phyloP scores from a whole-genome alignment of 1,140 invertebrate species.

The Aphis craccivora region DNA sequence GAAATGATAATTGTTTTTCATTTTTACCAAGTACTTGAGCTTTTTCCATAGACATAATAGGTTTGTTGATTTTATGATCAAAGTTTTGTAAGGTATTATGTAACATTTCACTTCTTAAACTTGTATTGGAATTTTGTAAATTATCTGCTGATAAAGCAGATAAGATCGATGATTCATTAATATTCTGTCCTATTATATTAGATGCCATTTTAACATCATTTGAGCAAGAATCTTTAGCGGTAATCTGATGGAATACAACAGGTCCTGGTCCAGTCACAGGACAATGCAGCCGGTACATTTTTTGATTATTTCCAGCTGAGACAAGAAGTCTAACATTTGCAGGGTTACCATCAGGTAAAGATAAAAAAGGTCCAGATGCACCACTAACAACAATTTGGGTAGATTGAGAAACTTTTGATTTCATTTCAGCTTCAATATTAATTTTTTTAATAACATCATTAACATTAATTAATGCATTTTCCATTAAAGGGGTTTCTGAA shows the following conservation, averaged over 20 bases:
- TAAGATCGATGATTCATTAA: constrained; percentile 24
- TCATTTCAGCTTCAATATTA: constrained; percentile 56
- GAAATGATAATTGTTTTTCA: constrained; percentile 34
- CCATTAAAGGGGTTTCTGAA: constrained; percentile 60
- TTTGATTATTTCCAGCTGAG: constrained; percentile 26
- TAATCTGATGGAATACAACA: constrained; percentile 48
- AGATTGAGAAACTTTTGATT: constrained; percentile 58
- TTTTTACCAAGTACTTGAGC: constrained; percentile 20
- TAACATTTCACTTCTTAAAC: constrained; percentile 32
- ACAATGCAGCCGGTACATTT: constrained; percentile 44
- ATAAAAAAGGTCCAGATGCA: constrained; percentile 53
- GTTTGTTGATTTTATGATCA: constrained; percentile 39
- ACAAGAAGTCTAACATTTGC: constrained; percentile 55
- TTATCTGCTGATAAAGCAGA: constrained; percentile 9
- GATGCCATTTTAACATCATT: constrained; percentile 39
- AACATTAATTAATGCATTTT: constrained; percentile 59
- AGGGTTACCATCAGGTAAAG: constrained; percentile 42
- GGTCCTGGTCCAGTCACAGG: constrained; percentile 37
- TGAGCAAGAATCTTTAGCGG: constrained; percentile 40
- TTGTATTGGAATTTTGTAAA: constrained; percentile 11
- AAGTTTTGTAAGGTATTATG: constrained; percentile 32
- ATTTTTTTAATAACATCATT: constrained; percentile 58
- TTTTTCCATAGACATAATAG: constrained; percentile 31
- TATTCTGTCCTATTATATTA: constrained; percentile 39
- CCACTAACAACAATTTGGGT: constrained; percentile 61